Conservation (phyloP, 2,113 vertebrate genomes). For the Raja brachyura region DNA sequence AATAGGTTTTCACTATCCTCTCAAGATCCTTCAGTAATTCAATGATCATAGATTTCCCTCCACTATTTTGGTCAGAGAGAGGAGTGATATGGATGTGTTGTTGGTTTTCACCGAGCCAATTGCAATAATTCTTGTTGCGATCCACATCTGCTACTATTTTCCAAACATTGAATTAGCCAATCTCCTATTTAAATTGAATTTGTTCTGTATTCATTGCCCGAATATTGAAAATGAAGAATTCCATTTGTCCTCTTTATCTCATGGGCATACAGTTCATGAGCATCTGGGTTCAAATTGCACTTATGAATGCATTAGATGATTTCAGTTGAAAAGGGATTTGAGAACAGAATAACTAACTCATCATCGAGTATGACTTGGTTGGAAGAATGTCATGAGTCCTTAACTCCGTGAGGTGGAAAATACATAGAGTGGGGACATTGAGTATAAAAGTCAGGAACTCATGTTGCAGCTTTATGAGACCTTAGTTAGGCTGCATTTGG, state of each 20-base stretch:
- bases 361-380: neutral
- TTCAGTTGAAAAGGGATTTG: neutral
- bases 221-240: neutral
- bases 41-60: neutral
- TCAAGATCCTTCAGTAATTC: neutral
- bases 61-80: neutral
- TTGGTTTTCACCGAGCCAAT: neutral
- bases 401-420: neutral
- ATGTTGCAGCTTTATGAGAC: too few relatives aligned
- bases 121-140: neutral
- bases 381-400: neutral
- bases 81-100: neutral
- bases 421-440: too few relatives aligned
- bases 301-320: neutral
- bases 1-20: neutral
- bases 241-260: neutral
- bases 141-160: neutral
- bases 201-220: neutral
- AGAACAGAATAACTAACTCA: neutral
- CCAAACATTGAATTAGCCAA: neutral
- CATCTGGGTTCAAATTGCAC: neutral
- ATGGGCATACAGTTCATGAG: neutral
- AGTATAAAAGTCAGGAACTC: too few relatives aligned
- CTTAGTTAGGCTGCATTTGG: too few relatives aligned
- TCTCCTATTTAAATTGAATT: neutral